A percentile compares a stretch with the other conserved stretches of the same genome.
These are phyloP conservation scores for Notechis scutatus DNA, from an alignment of 2,113 vertebrate genomes.

Conservation along the genomic window DNA sequence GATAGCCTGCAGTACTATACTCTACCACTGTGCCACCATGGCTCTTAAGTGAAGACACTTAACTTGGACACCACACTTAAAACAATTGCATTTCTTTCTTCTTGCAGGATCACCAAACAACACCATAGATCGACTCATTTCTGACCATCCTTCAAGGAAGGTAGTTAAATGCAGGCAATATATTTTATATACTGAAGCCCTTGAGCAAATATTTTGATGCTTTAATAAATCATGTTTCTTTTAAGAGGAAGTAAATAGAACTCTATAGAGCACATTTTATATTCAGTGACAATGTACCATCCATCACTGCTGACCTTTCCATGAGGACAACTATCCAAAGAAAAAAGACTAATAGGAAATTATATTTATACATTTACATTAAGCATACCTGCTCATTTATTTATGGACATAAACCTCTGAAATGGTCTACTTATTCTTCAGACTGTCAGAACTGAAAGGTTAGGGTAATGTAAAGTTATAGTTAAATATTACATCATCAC, in stretches of 20 bases:
- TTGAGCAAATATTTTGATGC: constrained; percentile 62
- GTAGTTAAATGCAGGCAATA: constrained; percentile 49
- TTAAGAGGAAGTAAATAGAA: constrained; percentile 65
- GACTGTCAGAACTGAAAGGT: constrained; percentile 30
- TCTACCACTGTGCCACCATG: no score
- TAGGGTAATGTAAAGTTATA: constrained; percentile 25
- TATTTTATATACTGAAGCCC: constrained; percentile 57
- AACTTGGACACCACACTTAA: background rate
- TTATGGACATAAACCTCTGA: constrained; percentile 24
- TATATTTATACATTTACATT: constrained; percentile 63
- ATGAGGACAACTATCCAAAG: constrained; percentile 60
- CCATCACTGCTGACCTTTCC: constrained; percentile 66
- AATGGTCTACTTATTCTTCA: constrained; percentile 27
- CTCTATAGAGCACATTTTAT: constrained; percentile 57
- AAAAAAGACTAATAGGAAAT: constrained; percentile 61
- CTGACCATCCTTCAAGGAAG: constrained; percentile 43
- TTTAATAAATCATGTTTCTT: constrained; percentile 66
- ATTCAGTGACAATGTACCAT: constrained; percentile 62
- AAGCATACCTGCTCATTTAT: constrained; percentile 51
- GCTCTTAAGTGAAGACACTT: no score
- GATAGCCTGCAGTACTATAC: no score
- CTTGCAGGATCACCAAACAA: constrained; percentile 40
- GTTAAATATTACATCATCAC: constrained; percentile 28
- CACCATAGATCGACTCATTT: constrained; percentile 31
- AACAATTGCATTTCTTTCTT: background rate